A percentile compares a stretch with the other conserved stretches of the same genome.
phyloP scores from a whole-genome alignment of 1,140 invertebrate species.

The Drosophila navojoa region DNA sequence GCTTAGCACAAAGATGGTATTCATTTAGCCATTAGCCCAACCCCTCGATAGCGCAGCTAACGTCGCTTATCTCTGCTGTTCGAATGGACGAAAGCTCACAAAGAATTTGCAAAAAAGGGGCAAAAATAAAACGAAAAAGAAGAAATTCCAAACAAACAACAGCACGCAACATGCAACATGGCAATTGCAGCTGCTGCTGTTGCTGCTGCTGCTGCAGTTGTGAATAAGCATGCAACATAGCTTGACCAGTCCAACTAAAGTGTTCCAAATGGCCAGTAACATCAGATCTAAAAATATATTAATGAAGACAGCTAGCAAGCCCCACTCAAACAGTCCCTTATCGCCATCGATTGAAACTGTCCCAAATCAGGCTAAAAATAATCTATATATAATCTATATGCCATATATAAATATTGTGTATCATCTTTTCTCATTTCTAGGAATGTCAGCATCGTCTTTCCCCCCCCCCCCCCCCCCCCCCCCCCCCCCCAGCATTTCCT shows the following conservation, averaged over 20 bases:
- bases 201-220: constrained; percentile 7
- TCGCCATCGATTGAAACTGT: background rate
- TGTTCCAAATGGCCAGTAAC: constrained; percentile 4
- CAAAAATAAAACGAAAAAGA: constrained; percentile 10
- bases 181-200: constrained; percentile 42
- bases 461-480: too few relatives aligned
- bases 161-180: constrained; percentile 49
- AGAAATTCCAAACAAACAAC: constrained; percentile 29
- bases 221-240: constrained; percentile 51
- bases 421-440: background rate
- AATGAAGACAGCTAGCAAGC: background rate
- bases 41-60: constrained; percentile 6
- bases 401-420: background rate
- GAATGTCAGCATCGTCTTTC: constrained; percentile 1
- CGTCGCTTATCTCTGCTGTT: constrained; percentile 46
- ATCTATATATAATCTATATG: background rate
- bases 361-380: background rate
- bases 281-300: constrained; percentile 1
- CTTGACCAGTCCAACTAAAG: background rate
- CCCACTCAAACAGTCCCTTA: too few relatives aligned
- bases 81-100: constrained; percentile 41
- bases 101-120: constrained; percentile 53
- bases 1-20: constrained; percentile 57
- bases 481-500: too few relatives aligned
- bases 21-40: constrained; percentile 30